phyloP scores from a whole-genome alignment of 2,797 vertebrate species.

The Trachurus trachurus region DNA sequence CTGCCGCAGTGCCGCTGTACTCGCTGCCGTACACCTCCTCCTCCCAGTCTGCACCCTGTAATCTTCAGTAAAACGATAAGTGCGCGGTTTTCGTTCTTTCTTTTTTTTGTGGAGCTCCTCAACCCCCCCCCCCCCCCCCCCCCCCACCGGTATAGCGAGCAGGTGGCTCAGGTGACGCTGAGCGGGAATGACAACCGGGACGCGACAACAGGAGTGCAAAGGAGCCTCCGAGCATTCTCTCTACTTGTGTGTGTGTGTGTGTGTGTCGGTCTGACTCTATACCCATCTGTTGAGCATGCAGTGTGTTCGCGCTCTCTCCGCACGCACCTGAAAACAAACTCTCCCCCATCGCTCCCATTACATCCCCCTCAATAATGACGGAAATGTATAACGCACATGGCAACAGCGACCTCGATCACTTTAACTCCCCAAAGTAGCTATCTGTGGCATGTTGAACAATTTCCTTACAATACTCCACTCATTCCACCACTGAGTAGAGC shows the following conservation, averaged over 20 bases:
- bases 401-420: slow-evolving; percentile 37
- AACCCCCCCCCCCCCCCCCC: neutral
- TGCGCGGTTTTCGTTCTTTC: neutral
- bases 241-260: slow-evolving; percentile 6
- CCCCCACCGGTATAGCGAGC: slow-evolving; percentile 54
- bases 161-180: slow-evolving; percentile 80
- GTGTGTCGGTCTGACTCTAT: neutral
- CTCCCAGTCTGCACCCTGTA: neutral
- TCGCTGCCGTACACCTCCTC: neutral
- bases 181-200: slow-evolving; percentile 71
- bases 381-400: slow-evolving; percentile 32
- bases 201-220: slow-evolving; percentile 60
- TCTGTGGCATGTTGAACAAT: slow-evolving; percentile 51
- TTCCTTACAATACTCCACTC: slow-evolving; percentile 14
- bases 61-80: slow-evolving; percentile 29
- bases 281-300: slow-evolving; percentile 86
- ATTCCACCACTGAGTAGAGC: neutral
- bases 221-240: slow-evolving; percentile 62
- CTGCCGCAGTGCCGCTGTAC: slow-evolving; percentile 77
- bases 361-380: slow-evolving; percentile 36
- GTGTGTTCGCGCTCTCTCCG: slow-evolving; percentile 30
- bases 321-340: slow-evolving; percentile 54
- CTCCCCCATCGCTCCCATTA: slow-evolving; percentile 19
- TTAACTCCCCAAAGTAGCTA: slow-evolving; percentile 34
- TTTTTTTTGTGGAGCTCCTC: neutral